Percentiles rank a stretch among this genome's conserved stretches.
Evolutionary conservation across 92 coral and sea anemone species (phyloP).

Genomic region (Pocillopora grandis): DNA sequence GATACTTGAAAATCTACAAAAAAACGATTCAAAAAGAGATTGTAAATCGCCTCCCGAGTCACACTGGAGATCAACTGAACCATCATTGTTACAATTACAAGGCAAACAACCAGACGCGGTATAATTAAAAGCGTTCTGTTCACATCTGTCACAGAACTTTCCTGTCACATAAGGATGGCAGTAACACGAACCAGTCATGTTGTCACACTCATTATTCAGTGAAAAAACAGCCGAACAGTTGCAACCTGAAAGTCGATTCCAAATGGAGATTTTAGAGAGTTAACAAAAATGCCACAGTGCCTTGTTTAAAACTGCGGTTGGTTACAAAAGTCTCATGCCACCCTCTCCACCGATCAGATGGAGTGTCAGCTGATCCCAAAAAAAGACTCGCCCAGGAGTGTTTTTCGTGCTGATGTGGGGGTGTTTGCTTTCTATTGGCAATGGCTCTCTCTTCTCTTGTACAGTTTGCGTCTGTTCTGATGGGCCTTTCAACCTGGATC

Average conservation of each 20-base stretch:
- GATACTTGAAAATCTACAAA: background rate
- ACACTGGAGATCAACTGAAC: conserved; percentile 75
- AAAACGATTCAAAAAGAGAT: background rate
- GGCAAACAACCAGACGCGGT: conserved; percentile 79
- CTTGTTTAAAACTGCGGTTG: background rate
- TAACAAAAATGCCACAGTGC: background rate
- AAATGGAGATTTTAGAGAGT: background rate
- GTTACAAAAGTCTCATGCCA: background rate
- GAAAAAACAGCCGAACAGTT: conserved; percentile 73
- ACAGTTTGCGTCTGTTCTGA: no score
- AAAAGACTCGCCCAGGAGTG: no score
- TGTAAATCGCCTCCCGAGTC: conserved; percentile 60
- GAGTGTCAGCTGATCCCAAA: no score
- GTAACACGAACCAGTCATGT: conserved; percentile 71
- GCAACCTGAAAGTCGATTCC: conserved; percentile 55
- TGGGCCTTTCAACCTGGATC: no score
- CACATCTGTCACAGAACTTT: conserved; percentile 74
- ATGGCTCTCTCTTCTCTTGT: no score
- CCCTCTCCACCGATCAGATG: no score
- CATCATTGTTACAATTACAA: conserved; percentile 74
- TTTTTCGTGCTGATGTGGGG: no score
- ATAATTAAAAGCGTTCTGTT: conserved; percentile 72
- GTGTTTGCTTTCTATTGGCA: no score
- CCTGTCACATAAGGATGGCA: conserved; percentile 80
- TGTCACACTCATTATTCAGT: conserved; percentile 59